These are phyloP conservation scores for Isotomurus palustris DNA, from an alignment of 2,888 invertebrate genomes.

Conservation along the genomic window DNA sequence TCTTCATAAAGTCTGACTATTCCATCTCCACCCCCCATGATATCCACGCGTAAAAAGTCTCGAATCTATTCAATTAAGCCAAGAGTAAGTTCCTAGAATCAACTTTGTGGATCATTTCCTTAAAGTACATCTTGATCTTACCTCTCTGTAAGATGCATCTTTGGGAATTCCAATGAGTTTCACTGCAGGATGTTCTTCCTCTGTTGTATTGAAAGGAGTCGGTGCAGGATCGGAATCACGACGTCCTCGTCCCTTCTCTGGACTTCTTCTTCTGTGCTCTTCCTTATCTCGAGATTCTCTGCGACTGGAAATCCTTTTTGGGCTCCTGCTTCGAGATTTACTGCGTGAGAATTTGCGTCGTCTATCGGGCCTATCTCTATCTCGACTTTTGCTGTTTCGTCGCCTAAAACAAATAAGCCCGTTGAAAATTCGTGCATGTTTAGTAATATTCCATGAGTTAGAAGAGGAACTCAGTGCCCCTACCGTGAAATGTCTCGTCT, in stretches of 20 bases:
- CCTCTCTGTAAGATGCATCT: conserved; percentile 44
- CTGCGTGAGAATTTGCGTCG: conserved; percentile 20
- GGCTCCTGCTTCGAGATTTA: conserved; percentile 16
- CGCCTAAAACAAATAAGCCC: conserved; percentile 17
- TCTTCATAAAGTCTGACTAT: conserved; percentile 41
- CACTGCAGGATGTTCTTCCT: conserved; percentile 35
- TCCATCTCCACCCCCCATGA: conserved; percentile 42
- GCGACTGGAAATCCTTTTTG: conserved; percentile 14
- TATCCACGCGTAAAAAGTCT: conserved; percentile 42
- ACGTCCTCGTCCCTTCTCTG: conserved; percentile 26
- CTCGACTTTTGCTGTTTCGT: conserved; percentile 46
- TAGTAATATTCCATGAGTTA: not conserved
- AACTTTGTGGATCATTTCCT: conserved; percentile 3
- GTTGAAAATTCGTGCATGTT: no score
- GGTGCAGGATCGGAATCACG: conserved; percentile 32
- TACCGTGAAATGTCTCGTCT: conserved; percentile 19
- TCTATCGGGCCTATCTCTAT: conserved; percentile 30
- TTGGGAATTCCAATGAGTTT: conserved; percentile 38
- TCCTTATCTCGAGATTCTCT: conserved; percentile 30
- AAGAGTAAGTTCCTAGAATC: not conserved
- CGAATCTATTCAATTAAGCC: no score
- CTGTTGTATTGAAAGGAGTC: conserved; percentile 28
- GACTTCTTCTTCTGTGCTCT: conserved; percentile 28
- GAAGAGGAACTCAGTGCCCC: not conserved
- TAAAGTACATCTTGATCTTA: not conserved